A percentile compares a stretch with the other conserved stretches of the same genome.
These are phyloP conservation scores for Sphaerophoria taeniata DNA, from an alignment of 2,888 invertebrate genomes.

Conservation along the genomic window DNA sequence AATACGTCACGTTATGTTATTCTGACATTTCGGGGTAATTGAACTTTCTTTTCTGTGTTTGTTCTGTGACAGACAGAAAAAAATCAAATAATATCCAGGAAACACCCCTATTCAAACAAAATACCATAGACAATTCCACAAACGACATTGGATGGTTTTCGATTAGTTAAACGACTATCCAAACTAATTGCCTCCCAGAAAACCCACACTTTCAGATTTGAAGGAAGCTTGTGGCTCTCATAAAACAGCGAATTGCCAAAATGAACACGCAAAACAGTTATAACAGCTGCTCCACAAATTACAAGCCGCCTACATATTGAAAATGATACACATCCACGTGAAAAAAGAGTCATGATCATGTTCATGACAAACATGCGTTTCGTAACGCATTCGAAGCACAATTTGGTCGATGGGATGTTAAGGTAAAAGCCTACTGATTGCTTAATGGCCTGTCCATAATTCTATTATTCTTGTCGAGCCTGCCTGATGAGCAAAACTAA, in stretches of 20 bases:
- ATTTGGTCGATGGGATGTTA: background rate
- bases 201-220: background rate
- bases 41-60: background rate
- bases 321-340: background rate
- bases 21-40: background rate
- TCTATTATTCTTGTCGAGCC: background rate
- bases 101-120: background rate
- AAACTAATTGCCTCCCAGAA: background rate
- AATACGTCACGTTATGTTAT: background rate
- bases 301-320: background rate
- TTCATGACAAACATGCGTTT: conserved; percentile 8
- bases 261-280: background rate
- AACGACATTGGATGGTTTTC: background rate
- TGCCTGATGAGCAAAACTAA: background rate
- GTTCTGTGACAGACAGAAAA: background rate
- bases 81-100: background rate
- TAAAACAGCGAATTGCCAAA: background rate
- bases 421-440: conserved; percentile 5
- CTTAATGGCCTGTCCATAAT: conserved; percentile 14
- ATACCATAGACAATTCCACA: background rate
- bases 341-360: background rate
- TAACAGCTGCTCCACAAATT: background rate
- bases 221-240: background rate
- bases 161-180: background rate
- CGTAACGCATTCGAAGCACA: conserved; percentile 10